Evolutionary conservation across 2,888 invertebrate genomes (phyloP), one percentile per base, ranked within the genome.

Genomic region (Eupithecia subumbrata): DNA sequence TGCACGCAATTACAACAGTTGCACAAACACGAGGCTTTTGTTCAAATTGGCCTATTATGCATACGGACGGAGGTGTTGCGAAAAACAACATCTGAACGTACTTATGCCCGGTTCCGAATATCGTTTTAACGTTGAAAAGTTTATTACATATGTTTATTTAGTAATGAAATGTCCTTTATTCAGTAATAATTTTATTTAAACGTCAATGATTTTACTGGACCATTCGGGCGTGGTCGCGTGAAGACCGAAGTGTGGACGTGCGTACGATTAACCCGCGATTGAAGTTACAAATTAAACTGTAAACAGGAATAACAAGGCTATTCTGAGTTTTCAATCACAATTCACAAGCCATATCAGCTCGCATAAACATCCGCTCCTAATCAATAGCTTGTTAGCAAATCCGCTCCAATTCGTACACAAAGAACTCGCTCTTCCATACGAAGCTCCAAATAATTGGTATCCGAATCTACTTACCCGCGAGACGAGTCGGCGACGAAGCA

Each of bases 381-480:
- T 77, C 73, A 69, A 68, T 70, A 71, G 77, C 71, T 71, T 75
- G 72, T 77, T 68, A 74, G 70, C 48, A 64, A 71, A 77, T 67
- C 48, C 60, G 45, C 48, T 67, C 72, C 77, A 74, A 72, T 74
- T 75, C 70, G 70, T 64, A 56, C 73, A 71, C 70, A 75, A 75
- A 68, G 74, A 73, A 64, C 71, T 34, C 67, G 64, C 52, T 72
- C 72, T 72, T 63, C 71, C 72, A 69, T 71, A 73, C 74, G 70
- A 77, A 76, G 74, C 76, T 79, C 74, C 75, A 68, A 76, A 77
- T 81, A 81, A 79, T 81, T 79, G 76, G 75, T 73, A 74, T 73
- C 74, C 37, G 76, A 78, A 78, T 79, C 71, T 79, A 78, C 78
- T 79, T 78, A 79, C 74, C 76, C 72, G 74, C 72, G 74, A 77